These are phyloP conservation scores for Corythoichthys intestinalis DNA, from an alignment of 2,113 vertebrate genomes.

Conservation along the genomic window DNA sequence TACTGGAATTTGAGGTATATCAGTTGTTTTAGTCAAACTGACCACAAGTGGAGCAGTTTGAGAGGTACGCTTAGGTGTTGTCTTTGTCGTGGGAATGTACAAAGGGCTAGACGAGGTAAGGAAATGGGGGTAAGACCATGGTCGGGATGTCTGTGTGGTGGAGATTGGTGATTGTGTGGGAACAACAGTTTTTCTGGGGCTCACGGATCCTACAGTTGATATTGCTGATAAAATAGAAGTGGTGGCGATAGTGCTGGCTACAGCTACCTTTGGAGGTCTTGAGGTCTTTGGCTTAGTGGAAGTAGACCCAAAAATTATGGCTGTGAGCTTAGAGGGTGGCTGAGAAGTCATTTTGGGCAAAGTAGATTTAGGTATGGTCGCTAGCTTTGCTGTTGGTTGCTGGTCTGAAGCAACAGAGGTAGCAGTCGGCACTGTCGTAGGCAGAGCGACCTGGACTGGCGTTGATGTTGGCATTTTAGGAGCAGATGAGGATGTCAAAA, in stretches of 20 bases:
- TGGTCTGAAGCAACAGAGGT: constrained; percentile 48
- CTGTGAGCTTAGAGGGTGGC: constrained; percentile 22
- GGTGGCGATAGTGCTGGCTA: constrained; percentile 35
- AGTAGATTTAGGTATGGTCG: constrained; percentile 28
- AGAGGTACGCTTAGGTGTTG: constrained; percentile 26
- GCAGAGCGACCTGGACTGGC: constrained; percentile 9
- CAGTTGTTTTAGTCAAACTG: constrained; percentile 35
- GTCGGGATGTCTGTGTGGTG: constrained; percentile 26
- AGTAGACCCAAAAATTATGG: constrained; percentile 26
- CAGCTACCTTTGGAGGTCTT: constrained; percentile 30
- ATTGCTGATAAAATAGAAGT: constrained; percentile 19
- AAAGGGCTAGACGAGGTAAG: constrained; percentile 31
- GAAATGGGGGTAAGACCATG: constrained; percentile 32
- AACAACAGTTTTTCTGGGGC: constrained; percentile 41
- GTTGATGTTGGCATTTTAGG: constrained; percentile 20
- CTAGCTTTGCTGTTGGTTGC: constrained; percentile 46
- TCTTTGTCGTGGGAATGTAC: constrained; percentile 42
- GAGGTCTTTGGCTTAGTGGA: constrained; percentile 27
- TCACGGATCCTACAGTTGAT: constrained; percentile 13
- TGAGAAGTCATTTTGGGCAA: constrained; percentile 28
- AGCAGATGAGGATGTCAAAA: constrained; percentile 29
- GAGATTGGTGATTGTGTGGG: constrained; percentile 23
- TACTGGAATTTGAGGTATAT: constrained; percentile 14
- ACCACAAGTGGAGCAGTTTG: constrained; percentile 18
- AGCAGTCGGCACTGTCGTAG: constrained; percentile 41